Conservation (phyloP, 2,113 vertebrate species). For the Heterocephalus glaber region DNA sequence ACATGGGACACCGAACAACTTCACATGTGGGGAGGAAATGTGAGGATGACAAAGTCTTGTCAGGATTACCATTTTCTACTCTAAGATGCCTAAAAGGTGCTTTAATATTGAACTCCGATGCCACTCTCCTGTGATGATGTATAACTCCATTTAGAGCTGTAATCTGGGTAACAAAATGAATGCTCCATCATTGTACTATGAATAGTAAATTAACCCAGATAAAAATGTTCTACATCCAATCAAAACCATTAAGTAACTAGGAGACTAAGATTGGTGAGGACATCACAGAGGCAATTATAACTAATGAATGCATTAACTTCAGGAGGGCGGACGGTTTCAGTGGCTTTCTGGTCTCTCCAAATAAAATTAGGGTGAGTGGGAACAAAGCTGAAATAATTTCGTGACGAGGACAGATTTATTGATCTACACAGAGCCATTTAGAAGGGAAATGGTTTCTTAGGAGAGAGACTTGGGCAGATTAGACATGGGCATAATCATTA, state of each 20-base stretch:
- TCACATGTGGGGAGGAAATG: slow-evolving; percentile 39
- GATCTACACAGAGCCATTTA: slow-evolving; percentile 68
- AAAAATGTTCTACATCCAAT: slow-evolving; percentile 88
- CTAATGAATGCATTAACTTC: slow-evolving; percentile 87
- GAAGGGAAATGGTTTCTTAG: slow-evolving; percentile 64
- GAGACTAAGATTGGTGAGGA: slow-evolving; percentile 85
- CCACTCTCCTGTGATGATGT: slow-evolving; percentile 83
- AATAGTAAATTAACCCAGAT: slow-evolving; percentile 90
- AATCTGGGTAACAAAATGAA: slow-evolving; percentile 88
- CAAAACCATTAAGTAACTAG: slow-evolving; percentile 85
- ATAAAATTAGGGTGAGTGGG: slow-evolving; percentile 78
- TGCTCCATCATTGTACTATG: slow-evolving; percentile 88
- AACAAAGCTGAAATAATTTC: slow-evolving; percentile 71
- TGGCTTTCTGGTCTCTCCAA: slow-evolving; percentile 81
- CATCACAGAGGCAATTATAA: slow-evolving; percentile 85
- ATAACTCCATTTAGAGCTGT: slow-evolving; percentile 87
- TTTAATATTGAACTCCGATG: slow-evolving; percentile 78
- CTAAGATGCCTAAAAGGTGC: slow-evolving; percentile 81
- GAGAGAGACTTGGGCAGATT: background rate
- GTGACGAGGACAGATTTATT: slow-evolving; percentile 78
- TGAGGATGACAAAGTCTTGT: slow-evolving; percentile 62
- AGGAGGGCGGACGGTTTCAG: slow-evolving; percentile 56
- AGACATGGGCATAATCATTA: background rate
- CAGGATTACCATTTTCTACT: slow-evolving; percentile 67
- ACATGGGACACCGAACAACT: background rate